Percentiles rank a stretch among this genome's conserved stretches.
These are phyloP conservation scores for Phthorimaea operculella DNA, from an alignment of 1,140 invertebrate species.

Conservation along the genomic window DNA sequence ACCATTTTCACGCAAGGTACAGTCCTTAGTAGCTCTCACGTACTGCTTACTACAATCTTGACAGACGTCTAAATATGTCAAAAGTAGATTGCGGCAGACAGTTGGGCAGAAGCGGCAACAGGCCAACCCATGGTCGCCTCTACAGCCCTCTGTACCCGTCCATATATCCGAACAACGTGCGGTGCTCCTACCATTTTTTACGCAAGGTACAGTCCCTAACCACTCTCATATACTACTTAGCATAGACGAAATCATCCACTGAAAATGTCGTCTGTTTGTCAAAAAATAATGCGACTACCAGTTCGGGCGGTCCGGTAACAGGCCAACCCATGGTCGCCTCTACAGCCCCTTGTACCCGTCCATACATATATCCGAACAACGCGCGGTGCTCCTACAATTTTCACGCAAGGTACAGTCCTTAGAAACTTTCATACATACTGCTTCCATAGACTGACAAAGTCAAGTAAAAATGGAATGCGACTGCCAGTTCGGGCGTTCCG, in stretches of 20 bases:
- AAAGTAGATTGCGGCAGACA: no score
- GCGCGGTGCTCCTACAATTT: slow-evolving; percentile 84
- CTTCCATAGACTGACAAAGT: no score
- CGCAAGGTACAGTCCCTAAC: no score
- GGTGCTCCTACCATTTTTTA: slow-evolving; percentile 84
- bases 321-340: slow-evolving; percentile 76
- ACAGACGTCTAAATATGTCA: no score
- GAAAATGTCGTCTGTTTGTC: no score
- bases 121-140: slow-evolving; percentile 76
- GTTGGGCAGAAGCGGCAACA: no score
- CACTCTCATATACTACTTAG: no score
- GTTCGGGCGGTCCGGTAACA: slow-evolving; percentile 76
- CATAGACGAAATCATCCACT: no score
- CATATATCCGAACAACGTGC: slow-evolving; percentile 81
- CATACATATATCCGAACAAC: slow-evolving; percentile 82
- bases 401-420: slow-evolving; percentile 69
- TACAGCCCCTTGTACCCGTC: slow-evolving; percentile 88
- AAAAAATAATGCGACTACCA: slow-evolving; percentile 85
- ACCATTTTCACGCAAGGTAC: slow-evolving; percentile 83
- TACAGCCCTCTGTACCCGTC: slow-evolving; percentile 88
- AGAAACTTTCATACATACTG: no score
- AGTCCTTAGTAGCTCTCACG: neutral
- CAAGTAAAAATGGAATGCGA: slow-evolving; percentile 62
- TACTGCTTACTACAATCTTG: no score
- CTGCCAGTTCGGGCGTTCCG: slow-evolving; percentile 79